Evolutionary conservation across 2,797 vertebrate species (phyloP).

Genomic region (Coregonus suidteri): DNA sequence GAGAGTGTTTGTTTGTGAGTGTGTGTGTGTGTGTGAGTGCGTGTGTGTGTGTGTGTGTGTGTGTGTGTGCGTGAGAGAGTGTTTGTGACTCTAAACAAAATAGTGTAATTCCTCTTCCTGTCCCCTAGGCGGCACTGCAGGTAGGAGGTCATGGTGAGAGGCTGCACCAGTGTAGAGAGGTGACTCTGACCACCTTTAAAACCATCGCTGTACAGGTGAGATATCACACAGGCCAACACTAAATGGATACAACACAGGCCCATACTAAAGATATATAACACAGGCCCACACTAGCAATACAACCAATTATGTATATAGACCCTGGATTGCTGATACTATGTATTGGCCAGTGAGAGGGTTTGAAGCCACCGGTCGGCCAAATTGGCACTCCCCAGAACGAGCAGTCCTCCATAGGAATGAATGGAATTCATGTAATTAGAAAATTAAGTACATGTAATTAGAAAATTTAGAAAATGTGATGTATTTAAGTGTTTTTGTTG

Average conservation of each 20-base stretch:
- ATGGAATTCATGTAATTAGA: no score
- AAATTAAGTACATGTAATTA: no score
- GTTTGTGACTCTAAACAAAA: background rate
- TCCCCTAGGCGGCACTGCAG: slow-evolving; percentile 90
- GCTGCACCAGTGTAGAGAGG: slow-evolving; percentile 95
- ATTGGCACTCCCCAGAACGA: no score
- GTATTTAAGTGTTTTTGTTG: no score
- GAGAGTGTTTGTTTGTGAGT: slow-evolving; percentile 49
- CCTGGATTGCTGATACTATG: no score
- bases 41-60: background rate
- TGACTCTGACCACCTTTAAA: slow-evolving; percentile 92
- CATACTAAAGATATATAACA: background rate
- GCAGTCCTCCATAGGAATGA: no score
- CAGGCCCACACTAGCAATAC: no score
- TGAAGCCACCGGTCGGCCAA: no score
- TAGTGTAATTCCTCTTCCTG: background rate
- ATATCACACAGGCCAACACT: background rate
- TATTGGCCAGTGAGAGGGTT: no score
- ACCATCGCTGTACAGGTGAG: slow-evolving; percentile 95
- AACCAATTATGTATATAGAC: no score
- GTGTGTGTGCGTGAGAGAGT: background rate
- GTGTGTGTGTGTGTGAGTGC: background rate
- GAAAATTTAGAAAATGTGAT: no score
- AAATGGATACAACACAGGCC: background rate
- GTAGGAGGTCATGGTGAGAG: slow-evolving; percentile 95